Percentiles rank a stretch among this genome's conserved stretches.
These are phyloP conservation scores for Labeo rohita DNA, from an alignment of 2,113 vertebrate species.

Conservation along the genomic window DNA sequence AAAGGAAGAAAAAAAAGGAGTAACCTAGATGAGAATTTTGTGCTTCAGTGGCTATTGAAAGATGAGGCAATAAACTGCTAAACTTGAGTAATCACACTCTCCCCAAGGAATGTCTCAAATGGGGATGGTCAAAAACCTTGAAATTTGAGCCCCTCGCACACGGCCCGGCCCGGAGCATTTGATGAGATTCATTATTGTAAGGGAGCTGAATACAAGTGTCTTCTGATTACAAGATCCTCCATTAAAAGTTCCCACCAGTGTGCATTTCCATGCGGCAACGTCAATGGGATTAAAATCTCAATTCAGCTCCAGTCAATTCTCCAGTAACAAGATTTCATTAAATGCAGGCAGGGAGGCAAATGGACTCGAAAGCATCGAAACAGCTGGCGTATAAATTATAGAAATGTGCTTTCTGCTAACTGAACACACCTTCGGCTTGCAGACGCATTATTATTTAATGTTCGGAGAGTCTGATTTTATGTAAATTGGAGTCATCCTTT, in stretches of 20 bases:
- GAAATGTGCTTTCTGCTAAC: constrained; percentile 97
- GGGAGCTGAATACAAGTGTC: constrained; percentile 93
- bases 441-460: constrained; percentile 99
- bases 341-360: constrained; percentile 93
- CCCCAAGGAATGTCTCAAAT: constrained; percentile 93
- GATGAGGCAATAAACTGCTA: constrained; percentile 99
- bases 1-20: constrained; percentile 69
- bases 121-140: constrained; percentile 98
- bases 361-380: constrained; percentile 94
- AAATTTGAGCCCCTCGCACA: constrained; percentile 90
- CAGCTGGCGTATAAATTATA: constrained; percentile 99
- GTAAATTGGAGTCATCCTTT: constrained; percentile 93
- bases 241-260: constrained; percentile 93
- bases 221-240: constrained; percentile 91
- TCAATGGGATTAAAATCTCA: constrained; percentile 99
- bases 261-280: constrained; percentile 88
- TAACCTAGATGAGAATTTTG: constrained; percentile 99
- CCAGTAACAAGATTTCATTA: constrained; percentile 99
- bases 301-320: constrained; percentile 98
- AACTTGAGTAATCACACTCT: constrained; percentile 99
- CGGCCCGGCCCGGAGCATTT: constrained; percentile 87
- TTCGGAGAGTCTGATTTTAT: constrained; percentile 95
- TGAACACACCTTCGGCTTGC: constrained; percentile 96
- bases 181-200: constrained; percentile 95
- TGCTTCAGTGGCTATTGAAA: constrained; percentile 99